Evolutionary conservation across 2,113 vertebrate genomes (phyloP), one percentile per base, ranked within the genome.

Genomic region (Panthera uncia): DNA sequence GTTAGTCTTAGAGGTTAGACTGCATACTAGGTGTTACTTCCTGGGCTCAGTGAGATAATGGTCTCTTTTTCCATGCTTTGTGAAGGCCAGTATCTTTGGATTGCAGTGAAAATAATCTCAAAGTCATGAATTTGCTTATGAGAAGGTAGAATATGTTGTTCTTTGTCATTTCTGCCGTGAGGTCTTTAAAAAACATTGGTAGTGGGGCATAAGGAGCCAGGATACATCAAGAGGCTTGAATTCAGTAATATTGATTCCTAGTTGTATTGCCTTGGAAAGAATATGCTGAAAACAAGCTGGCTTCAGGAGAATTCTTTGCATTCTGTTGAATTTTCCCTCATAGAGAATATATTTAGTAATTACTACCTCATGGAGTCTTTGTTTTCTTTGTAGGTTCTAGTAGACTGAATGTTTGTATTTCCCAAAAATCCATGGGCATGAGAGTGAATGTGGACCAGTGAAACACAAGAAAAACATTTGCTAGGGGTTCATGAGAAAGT

Each of bases 81-180:
- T 48, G 27, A 68, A 95, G 63, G 25, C 83, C 52, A 25, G 1
- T 90, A 71, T 84, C 79, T 90, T 65, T 80, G 25, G 66, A 84
- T 31, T 79, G 76, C 68, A 66, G 29, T 96, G 74, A 95, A 97
- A 93, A 90, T 84, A 76, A 96, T 50, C 66, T 94, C 71, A 55
- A 87, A 85, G 57, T 83, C 38, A 52, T 19, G 50, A 83, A 6
- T 95, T 95, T 95, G 63, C 63, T 94, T 92, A 25, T 93, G 68
- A 94, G 41, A 93, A 89, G 23, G 79, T 69, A 48, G n/a, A 23
- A 68, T 33, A 45, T 61, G 7, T 31, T 83, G 45, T 48, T 55
- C 4, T 50, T 61, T 78, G 65, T 61, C n/a, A 65, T 78, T 83
- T 97, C 31, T 90, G 55, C 38, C 87, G 50, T 84, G n/a, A 89